Percentiles rank a stretch among this genome's conserved stretches.
Evolutionary conservation across 2,113 vertebrate species (phyloP).

Genomic region (Phainopepla nitens): DNA sequence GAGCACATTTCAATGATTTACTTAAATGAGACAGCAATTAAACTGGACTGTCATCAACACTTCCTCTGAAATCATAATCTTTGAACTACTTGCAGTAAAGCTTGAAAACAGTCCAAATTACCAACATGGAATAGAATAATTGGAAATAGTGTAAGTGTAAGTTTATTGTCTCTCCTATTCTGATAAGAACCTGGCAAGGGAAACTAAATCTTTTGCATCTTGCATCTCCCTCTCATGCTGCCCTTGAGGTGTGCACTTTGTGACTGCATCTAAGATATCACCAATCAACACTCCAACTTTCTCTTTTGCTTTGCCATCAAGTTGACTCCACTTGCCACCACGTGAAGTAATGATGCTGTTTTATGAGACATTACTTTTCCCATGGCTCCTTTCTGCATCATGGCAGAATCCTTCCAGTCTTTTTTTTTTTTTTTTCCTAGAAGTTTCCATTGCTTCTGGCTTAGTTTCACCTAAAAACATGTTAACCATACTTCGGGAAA

Average conservation of each 20-base stretch:
- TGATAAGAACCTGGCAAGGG: not conserved
- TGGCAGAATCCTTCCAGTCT: not conserved
- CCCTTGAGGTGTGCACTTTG: not conserved
- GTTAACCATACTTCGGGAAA: not conserved
- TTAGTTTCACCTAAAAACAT: not conserved
- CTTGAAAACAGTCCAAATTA: not conserved
- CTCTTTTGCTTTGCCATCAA: not conserved
- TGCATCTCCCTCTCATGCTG: not conserved
- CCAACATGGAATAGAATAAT: not conserved
- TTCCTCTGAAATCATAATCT: not conserved
- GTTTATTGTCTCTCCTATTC: not conserved
- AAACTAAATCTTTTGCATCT: not conserved
- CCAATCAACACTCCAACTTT: not conserved
- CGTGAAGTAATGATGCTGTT: not conserved
- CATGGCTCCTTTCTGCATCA: not conserved
- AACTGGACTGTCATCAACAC: not conserved
- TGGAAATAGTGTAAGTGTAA: fast-evolving
- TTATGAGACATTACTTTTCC: not conserved
- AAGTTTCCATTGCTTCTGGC: not conserved
- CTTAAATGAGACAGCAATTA: not conserved
- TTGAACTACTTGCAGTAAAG: not conserved
- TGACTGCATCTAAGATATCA: not conserved
- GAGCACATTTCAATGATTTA: not conserved
- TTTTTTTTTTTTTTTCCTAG: not conserved
- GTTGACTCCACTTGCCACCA: not conserved